Evolutionary conservation across 2,113 vertebrate species (phyloP).

Genomic region (Aythya baeri): DNA sequence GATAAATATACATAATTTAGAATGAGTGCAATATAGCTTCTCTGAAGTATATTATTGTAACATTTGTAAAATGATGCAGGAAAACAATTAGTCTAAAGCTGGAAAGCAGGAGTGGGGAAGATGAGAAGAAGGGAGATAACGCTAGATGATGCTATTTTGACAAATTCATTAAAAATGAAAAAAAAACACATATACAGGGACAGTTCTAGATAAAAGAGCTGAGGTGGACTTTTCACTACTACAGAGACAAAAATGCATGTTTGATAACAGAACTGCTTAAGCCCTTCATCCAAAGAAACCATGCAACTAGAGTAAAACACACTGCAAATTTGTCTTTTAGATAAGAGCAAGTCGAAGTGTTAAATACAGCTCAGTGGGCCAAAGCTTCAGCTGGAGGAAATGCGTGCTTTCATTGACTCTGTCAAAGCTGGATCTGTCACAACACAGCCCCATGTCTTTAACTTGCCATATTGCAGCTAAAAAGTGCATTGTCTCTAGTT

Average conservation of each 20-base stretch:
- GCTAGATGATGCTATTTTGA: background rate
- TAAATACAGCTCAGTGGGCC: background rate
- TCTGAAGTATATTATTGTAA: rapidly evolving
- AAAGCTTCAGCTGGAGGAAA: background rate
- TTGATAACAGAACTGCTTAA: background rate
- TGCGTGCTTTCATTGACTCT: rapidly evolving
- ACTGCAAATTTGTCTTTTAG: background rate
- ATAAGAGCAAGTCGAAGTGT: background rate
- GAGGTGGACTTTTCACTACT: rapidly evolving
- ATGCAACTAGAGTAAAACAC: rapidly evolving
- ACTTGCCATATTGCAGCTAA: rapidly evolving
- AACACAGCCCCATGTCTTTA: rapidly evolving
- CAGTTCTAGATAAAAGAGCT: background rate
- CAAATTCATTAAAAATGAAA: background rate
- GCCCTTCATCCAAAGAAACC: background rate
- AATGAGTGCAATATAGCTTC: rapidly evolving
- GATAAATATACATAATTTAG: background rate
- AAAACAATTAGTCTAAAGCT: background rate
- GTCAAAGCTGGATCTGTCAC: background rate
- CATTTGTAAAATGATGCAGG: background rate
- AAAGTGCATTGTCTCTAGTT: too few relatives aligned
- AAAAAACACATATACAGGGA: background rate
- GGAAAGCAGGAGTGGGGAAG: background rate
- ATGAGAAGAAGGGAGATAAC: background rate
- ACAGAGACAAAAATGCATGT: rapidly evolving